Evolutionary conservation across 1,140 invertebrate species (phyloP).

Genomic region (Paraescarpia echinospica): DNA sequence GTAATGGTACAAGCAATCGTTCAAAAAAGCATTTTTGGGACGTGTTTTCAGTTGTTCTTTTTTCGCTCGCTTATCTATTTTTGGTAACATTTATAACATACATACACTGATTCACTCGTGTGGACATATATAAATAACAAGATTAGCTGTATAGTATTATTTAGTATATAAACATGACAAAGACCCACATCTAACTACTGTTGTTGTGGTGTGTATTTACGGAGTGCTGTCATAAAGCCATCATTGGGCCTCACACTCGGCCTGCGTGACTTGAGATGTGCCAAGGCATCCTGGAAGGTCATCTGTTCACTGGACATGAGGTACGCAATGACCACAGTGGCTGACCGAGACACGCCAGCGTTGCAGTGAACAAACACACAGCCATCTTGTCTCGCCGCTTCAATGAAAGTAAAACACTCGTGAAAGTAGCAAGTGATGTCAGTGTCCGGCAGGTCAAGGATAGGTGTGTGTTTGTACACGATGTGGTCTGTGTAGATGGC

Average conservation of each 20-base stretch:
- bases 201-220: not conserved
- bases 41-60: no score
- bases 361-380: conserved; percentile 47
- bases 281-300: conserved; percentile 83
- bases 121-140: no score
- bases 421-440: conserved; percentile 94
- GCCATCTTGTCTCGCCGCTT: conserved; percentile 72
- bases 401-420: conserved; percentile 93
- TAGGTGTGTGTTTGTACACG: conserved; percentile 89
- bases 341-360: conserved; percentile 50
- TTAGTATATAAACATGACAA: no score
- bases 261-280: conserved; percentile 85
- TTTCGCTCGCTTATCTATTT: no score
- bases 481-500: conserved; percentile 85
- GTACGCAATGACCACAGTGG: conserved; percentile 50
- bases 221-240: conserved; percentile 71
- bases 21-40: no score
- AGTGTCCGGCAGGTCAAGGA: conserved; percentile 94
- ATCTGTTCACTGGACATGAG: conserved; percentile 82
- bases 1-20: no score
- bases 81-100: no score
- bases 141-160: no score
- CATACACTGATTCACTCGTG: no score
- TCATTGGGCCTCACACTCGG: conserved; percentile 93
- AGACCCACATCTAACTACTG: not conserved